phyloP scores from a whole-genome alignment of 2,888 invertebrate species.

The Pachymerium ferrugineum region DNA sequence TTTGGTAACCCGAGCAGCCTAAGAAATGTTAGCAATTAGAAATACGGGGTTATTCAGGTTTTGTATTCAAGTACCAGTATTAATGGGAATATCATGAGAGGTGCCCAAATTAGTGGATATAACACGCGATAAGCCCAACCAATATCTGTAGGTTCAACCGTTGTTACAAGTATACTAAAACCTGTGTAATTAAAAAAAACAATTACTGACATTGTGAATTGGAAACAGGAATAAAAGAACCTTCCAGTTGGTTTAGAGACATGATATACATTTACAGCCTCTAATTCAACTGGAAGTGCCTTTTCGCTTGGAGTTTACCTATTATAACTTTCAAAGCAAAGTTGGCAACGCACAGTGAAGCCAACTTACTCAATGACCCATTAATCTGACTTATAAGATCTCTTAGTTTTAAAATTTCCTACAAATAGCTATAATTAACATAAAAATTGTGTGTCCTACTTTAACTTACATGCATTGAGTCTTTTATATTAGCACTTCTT shows the following conservation, averaged over 20 bases:
- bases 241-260: background rate
- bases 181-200: slow-evolving; percentile 39
- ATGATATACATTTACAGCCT: too few relatives aligned
- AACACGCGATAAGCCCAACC: slow-evolving; percentile 44
- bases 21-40: slow-evolving; percentile 28
- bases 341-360: slow-evolving; percentile 44
- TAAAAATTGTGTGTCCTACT: background rate
- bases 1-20: slow-evolving; percentile 48
- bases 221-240: too few relatives aligned
- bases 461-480: slow-evolving; percentile 46
- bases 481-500: slow-evolving; percentile 44
- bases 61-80: slow-evolving; percentile 42
- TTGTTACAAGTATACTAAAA: slow-evolving; percentile 43
- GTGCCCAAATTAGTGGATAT: slow-evolving; percentile 44
- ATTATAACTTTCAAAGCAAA: slow-evolving; percentile 45
- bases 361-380: slow-evolving; percentile 46
- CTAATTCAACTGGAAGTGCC: background rate
- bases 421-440: slow-evolving; percentile 33
- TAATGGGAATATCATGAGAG: slow-evolving; percentile 44
- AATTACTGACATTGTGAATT: background rate
- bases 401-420: slow-evolving; percentile 45
- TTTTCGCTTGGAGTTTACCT: slow-evolving; percentile 36
- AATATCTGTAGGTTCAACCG: slow-evolving; percentile 40
- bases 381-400: slow-evolving; percentile 44
- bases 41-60: background rate